phyloP scores from a whole-genome alignment of 1,140 invertebrate genomes.

The Pogonomyrmex barbatus region DNA sequence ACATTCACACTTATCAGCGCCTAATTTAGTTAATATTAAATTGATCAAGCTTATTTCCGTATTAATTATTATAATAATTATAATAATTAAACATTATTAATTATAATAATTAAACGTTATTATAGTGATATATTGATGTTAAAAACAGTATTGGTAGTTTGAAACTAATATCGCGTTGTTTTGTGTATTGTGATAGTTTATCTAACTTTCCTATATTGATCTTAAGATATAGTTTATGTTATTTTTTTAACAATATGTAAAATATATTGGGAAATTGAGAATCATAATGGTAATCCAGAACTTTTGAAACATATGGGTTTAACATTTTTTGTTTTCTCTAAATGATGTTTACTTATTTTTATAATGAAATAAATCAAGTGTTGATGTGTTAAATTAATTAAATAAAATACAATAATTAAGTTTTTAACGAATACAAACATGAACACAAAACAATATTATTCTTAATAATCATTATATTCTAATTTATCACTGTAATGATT shows the following conservation, averaged over 20 bases:
- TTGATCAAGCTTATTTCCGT: neutral
- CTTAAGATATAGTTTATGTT: neutral
- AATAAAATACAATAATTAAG: too few relatives aligned
- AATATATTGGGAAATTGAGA: neutral
- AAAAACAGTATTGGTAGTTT: neutral
- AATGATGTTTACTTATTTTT: too few relatives aligned
- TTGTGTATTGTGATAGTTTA: neutral
- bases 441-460: too few relatives aligned
- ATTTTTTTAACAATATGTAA: neutral
- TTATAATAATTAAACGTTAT: constrained; percentile 16
- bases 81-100: constrained; percentile 1
- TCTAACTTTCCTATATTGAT: neutral
- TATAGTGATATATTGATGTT: neutral
- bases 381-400: too few relatives aligned
- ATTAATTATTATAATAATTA: neutral
- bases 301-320: too few relatives aligned
- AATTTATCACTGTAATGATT: too few relatives aligned
- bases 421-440: too few relatives aligned
- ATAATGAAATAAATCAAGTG: too few relatives aligned
- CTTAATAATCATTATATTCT: too few relatives aligned
- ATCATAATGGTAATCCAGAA: too few relatives aligned
- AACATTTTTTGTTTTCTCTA: too few relatives aligned
- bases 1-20: neutral
- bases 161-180: neutral
- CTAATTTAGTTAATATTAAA: neutral